Base-by-base conservation (phyloP, 1,140 invertebrate genomes). In the Leptinotarsa undecemlineata region DNA sequence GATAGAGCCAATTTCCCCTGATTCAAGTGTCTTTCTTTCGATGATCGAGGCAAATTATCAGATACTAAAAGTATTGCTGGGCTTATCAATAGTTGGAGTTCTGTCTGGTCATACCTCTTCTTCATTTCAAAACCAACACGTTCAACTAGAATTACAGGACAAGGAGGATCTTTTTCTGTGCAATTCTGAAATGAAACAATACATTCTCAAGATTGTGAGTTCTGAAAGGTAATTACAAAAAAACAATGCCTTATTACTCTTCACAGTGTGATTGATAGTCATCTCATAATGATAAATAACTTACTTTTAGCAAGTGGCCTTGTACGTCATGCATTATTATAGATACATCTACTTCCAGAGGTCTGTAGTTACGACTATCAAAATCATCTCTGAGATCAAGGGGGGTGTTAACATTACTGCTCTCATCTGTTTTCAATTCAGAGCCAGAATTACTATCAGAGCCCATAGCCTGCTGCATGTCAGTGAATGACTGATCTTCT, bases 41-140 rank as follows among this genome's bases (percentile, higher is more conserved):
- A 87, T 1, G 90, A 86, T 73, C 94, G 87, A 17, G 88, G 85
- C 4, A 93, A 84, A 76, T 90, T 92, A 81, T 95, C 94, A 1
- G 91, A 89, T 2, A 93, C 89, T n/a, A 95, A 87, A 71, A 97
- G 86, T 77, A 96, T 92, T 1, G 95, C 91, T 0, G 97, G 97
- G 75, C 96, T 98, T 0, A 99, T 85, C 1, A 98, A 85, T 0
- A 99, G 85, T 82, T 99, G 97, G 1, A 99, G 87, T 78, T 93
- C 93, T 0, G 96, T 99, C 85, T 98, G 96, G 75, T 90, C 90
- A 83, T 94, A 98, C 11, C 90, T 89, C 84, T 98, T 99, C 80
- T 96, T 94, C 94, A 99, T 96, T 88, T 99, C 97, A 87, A 99
- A 98, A 4, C 94, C 95, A 79, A 98, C 92, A 76, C 96, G 88